These are phyloP conservation scores for Ammodytes marinus DNA, from an alignment of 2,113 vertebrate species.

Conservation along the genomic window DNA sequence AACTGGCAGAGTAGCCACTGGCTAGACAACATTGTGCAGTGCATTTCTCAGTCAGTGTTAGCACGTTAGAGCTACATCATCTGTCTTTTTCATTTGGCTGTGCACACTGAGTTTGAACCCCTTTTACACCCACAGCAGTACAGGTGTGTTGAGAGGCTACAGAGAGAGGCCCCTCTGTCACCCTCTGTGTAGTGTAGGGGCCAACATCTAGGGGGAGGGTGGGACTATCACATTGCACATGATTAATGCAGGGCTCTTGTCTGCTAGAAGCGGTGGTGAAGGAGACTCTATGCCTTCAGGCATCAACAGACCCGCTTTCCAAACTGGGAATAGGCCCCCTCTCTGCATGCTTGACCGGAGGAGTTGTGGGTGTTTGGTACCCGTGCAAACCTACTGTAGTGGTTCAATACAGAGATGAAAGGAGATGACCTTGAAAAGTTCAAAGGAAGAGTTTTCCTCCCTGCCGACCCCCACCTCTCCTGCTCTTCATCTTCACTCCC, in stretches of 20 bases:
- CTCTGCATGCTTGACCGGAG: conserved; percentile 58
- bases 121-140: background rate
- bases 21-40: background rate
- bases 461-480: conserved; percentile 20
- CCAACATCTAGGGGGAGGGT: conserved; percentile 15
- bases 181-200: conserved; percentile 32
- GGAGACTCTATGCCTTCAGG: conserved; percentile 61
- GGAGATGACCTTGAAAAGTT: conserved; percentile 54
- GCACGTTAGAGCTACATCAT: background rate
- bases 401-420: conserved; percentile 45
- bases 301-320: conserved; percentile 58
- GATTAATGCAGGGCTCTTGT: conserved; percentile 68
- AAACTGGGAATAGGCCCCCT: conserved; percentile 50
- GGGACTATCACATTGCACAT: conserved; percentile 63
- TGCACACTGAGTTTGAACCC: background rate
- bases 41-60: conserved; percentile 7
- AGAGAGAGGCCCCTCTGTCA: conserved; percentile 40
- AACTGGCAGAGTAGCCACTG: background rate
- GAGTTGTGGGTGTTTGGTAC: conserved; percentile 24
- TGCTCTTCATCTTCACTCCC: conserved; percentile 5
- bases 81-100: background rate
- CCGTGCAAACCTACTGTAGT: conserved; percentile 18
- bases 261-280: conserved; percentile 52
- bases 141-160: conserved; percentile 40
- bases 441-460: conserved; percentile 39